Base-by-base conservation (phyloP, 2,797 vertebrate species). In the Poeciliopsis gracilis region DNA sequence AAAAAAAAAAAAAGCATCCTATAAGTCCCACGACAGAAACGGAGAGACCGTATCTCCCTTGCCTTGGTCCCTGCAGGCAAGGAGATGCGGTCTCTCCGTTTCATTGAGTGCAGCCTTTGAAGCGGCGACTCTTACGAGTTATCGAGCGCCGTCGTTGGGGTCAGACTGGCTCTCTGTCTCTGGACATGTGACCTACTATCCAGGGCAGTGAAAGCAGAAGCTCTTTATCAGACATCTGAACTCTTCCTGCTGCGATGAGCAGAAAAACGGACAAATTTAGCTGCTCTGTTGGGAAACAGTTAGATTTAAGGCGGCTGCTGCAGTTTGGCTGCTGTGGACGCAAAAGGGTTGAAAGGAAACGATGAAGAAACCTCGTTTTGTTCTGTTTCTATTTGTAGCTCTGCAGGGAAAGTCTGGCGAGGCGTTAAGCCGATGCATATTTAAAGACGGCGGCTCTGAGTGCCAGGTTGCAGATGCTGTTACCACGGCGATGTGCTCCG, bases 231-330 rank as follows among this genome's bases (percentile, higher is more conserved):
- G 38, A 46, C 67, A 46, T 67, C 2, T n/a, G 73, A 47, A 59
- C 28, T 79, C 59, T 51, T 75, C 72, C 36, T 63, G 72, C 72
- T 75, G 76, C 49, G 10, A 12, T 33, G 25, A 25, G 38, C 38
- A 55, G 30, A 70, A 74, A 53, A 61, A 53, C 23, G 0, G 33
- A 10, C 53, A 23, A 49, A 38, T 45, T 70, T 47, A 57, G 51
- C 45, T 0, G 47, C 30, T 57, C 16, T 41, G 5, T 70, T 46
- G 25, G 33, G 25, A 72, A 70, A 70, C 67, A 16, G 12, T 46
- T 28, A 46, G 28, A 46, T 70, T 70, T 46, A 46, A 16, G 5
- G 4, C 12, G 13, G 25, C 18, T 45, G 4, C 5, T 16, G 67
- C 25, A 45, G 15, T 28, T 28, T 70, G 41, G 23, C 25, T 70